Conservation (phyloP, 2,113 vertebrate species). For the Larimichthys polyactis region DNA sequence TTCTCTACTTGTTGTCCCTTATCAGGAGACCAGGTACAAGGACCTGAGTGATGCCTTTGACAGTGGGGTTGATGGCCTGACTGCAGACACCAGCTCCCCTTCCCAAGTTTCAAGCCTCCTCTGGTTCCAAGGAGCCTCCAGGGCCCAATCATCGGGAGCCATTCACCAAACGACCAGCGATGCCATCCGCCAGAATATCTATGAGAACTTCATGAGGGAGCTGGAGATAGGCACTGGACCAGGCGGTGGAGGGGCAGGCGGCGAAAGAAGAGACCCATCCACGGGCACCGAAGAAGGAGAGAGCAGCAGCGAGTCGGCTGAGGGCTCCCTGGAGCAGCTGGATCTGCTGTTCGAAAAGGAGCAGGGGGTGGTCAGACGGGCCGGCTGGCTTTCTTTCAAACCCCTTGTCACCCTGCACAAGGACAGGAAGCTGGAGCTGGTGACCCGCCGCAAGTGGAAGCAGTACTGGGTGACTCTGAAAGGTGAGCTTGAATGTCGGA, state of each 20-base stretch:
- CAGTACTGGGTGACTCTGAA: slow-evolving; percentile 98
- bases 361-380: slow-evolving; percentile 94
- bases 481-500: slow-evolving; percentile 81
- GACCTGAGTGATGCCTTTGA: slow-evolving; percentile 91
- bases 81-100: slow-evolving; percentile 84
- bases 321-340: slow-evolving; percentile 94
- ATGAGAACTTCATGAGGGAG: slow-evolving; percentile 95
- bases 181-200: slow-evolving; percentile 91
- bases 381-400: slow-evolving; percentile 97
- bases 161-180: slow-evolving; percentile 85
- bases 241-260: slow-evolving; percentile 34
- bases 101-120: slow-evolving; percentile 84
- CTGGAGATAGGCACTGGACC: slow-evolving; percentile 86
- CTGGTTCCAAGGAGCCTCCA: slow-evolving; percentile 87
- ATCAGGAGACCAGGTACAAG: slow-evolving; percentile 90
- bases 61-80: slow-evolving; percentile 90
- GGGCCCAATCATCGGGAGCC: slow-evolving; percentile 87
- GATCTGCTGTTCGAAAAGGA: slow-evolving; percentile 96
- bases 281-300: slow-evolving; percentile 83
- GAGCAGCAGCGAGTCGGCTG: slow-evolving; percentile 90
- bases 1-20: slow-evolving; percentile 7
- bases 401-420: slow-evolving; percentile 94
- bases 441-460: slow-evolving; percentile 93
- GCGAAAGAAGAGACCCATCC: slow-evolving; percentile 73
- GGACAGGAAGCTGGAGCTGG: slow-evolving; percentile 95